phyloP scores from a whole-genome alignment of 2,797 vertebrate genomes.

The Neomorphus geoffroyi region DNA sequence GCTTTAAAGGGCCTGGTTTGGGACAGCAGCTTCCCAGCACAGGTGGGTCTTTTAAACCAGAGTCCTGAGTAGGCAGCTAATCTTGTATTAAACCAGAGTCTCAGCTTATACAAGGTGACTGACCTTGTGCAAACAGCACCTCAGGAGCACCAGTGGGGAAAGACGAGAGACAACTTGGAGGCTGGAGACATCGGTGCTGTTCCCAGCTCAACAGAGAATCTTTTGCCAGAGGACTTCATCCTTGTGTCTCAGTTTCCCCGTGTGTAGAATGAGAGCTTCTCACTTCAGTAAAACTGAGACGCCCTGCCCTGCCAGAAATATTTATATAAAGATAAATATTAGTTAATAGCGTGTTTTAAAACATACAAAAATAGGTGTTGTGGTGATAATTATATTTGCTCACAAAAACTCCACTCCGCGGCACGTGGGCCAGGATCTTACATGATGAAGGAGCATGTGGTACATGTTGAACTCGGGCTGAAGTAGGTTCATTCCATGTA shows the following conservation, averaged over 20 bases:
- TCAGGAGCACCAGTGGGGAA: fast-evolving
- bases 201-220: fast-evolving
- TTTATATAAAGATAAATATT: background rate
- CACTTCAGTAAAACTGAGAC: background rate
- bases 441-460: fast-evolving
- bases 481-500: fast-evolving
- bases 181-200: background rate
- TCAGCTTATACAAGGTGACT: background rate
- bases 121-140: background rate
- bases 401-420: background rate
- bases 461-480: background rate
- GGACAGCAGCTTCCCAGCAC: background rate
- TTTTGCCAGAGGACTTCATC: background rate
- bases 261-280: background rate
- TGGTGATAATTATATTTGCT: background rate
- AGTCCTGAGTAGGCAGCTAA: background rate
- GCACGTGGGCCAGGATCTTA: background rate
- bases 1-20: background rate
- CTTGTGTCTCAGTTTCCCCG: background rate
- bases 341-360: background rate
- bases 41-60: background rate
- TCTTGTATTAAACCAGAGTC: background rate
- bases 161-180: background rate
- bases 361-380: background rate
- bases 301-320: background rate